Base-by-base conservation (phyloP, 1,140 invertebrate genomes). In the Tetraneura akinire region DNA sequence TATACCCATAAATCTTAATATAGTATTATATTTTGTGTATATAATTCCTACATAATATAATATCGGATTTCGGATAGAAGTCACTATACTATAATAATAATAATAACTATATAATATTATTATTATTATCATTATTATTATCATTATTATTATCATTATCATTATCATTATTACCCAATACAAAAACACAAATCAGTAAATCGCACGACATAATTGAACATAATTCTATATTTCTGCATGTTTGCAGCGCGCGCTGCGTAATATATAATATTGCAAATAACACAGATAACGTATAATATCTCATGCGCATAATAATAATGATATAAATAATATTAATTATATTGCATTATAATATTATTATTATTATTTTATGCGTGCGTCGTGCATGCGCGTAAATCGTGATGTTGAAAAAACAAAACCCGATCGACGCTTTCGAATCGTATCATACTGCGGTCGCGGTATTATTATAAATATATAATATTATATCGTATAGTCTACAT, bases 301-400 rank as follows among this genome's bases (percentile, higher is more conserved):
- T n/a, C n/a, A n/a, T n/a, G n/a, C n/a, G n/a, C n/a, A n/a, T 32
- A 62, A 16, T 11, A n/a, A 45, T 21, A 23, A 45, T 23, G 37
- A 23, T 42, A 45, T 62, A 66, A 37, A 62, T 62, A 64, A 37
- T 23, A 68, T 45, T 68, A 45, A 68, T 68, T 68, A 45, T 45
- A 23, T 45, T 42, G 26, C 32, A 66, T 23, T 49, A 62, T 60
- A n/a, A n/a, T n/a, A n/a, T n/a, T n/a, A n/a, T n/a, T n/a, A n/a
- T n/a, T n/a, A n/a, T 37, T 37, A 37, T 8, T 4, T 37, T 37
- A 37, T 37, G 32, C 32, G 23, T 18, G 16, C 16, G 9, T 64
- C 49, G 49, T 51, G 49, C 51, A 4, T 18, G n/a, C 5, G n/a
- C 13, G 13, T 10, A 21, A 6, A 23, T 55, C 18, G 51, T 55